Evolutionary conservation across 2,888 invertebrate species (phyloP).

Genomic region (Alcis repandata): DNA sequence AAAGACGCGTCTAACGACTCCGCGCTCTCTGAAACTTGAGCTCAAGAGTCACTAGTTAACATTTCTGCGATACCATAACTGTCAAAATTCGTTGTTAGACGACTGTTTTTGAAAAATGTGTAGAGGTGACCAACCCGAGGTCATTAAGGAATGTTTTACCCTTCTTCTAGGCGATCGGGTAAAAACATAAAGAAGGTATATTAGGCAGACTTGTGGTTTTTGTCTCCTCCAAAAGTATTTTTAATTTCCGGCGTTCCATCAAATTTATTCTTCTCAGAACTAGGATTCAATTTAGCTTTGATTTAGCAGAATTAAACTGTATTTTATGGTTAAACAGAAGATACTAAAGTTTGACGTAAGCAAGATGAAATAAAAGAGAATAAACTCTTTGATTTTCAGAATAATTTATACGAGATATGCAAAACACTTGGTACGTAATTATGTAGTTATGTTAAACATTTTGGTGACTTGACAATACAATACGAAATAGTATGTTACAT

Average conservation of each 20-base stretch:
- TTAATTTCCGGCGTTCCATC: slow-evolving; percentile 70
- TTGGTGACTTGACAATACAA: slow-evolving; percentile 18
- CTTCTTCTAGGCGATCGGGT: no score
- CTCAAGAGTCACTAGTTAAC: no score
- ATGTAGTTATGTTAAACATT: neutral
- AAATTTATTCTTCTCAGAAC: slow-evolving; percentile 58
- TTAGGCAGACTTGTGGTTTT: slow-evolving; percentile 52
- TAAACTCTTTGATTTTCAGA: neutral
- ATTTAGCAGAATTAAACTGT: slow-evolving; percentile 1
- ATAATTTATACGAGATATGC: neutral
- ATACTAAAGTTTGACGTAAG: neutral
- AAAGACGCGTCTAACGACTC: no score
- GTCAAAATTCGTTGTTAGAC: no score
- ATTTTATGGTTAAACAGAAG: neutral
- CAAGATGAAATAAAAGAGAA: neutral
- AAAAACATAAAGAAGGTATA: slow-evolving; percentile 17
- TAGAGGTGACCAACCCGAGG: no score
- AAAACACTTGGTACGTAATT: slow-evolving; percentile 4
- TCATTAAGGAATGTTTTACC: no score
- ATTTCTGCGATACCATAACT: no score
- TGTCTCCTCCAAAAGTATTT: slow-evolving; percentile 63
- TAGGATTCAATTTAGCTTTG: slow-evolving; percentile 14
- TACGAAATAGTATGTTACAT: slow-evolving; percentile 5
- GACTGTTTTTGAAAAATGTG: no score
- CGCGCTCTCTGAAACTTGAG: no score